phyloP scores from a whole-genome alignment of 2,888 invertebrate species.

The Meliscaeva auricollis region DNA sequence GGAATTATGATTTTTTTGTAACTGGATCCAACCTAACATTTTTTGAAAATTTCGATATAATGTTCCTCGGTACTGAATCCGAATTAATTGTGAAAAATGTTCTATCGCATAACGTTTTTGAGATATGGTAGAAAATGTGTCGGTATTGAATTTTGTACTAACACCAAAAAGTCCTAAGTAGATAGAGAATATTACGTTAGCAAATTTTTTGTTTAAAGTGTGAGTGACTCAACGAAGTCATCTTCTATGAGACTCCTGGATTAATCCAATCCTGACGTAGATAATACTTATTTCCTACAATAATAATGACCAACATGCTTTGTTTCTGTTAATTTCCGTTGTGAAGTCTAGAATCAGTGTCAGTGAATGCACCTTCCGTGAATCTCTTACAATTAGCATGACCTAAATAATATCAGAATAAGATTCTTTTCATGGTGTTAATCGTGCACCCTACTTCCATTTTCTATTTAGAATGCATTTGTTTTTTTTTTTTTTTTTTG shows the following conservation, averaged over 20 bases:
- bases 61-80: no score
- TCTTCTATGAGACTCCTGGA: neutral
- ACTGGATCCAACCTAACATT: no score
- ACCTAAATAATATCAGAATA: conserved; percentile 50
- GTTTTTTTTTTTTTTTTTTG: neutral
- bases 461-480: conserved; percentile 6
- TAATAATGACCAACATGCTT: conserved; percentile 21
- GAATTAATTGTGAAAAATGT: no score
- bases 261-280: neutral
- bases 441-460: conserved; percentile 35
- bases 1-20: no score
- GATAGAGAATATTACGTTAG: neutral
- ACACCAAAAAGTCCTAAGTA: neutral
- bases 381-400: conserved; percentile 65
- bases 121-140: no score
- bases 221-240: no score
- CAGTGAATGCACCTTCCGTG: conserved; percentile 63
- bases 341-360: conserved; percentile 24
- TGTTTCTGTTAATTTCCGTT: conserved; percentile 61
- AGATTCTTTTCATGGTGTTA: conserved; percentile 56
- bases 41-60: no score
- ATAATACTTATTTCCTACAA: neutral
- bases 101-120: no score
- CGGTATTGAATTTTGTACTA: no score
- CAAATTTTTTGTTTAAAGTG: no score